Evolutionary conservation across 2,113 vertebrate genomes (phyloP).

Genomic region (Excalfactoria chinensis): DNA sequence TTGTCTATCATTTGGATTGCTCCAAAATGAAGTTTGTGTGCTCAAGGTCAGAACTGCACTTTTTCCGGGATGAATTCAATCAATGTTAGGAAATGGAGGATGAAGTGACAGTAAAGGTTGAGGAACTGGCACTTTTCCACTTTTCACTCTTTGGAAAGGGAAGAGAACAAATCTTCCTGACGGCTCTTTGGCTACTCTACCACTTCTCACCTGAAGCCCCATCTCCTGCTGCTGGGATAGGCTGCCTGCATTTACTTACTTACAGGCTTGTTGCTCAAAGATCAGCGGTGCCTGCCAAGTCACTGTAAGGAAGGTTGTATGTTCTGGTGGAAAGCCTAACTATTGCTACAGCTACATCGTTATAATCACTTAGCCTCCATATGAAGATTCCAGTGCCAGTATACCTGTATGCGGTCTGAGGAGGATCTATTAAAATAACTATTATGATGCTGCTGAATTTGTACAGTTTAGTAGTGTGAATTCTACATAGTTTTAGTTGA

Average conservation of each 20-base stretch:
- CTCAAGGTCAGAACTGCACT: background rate
- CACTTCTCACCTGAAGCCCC: background rate
- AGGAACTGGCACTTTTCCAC: accelerated
- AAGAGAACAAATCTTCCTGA: background rate
- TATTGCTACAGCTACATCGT: background rate
- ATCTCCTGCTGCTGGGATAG: background rate
- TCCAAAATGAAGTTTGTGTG: background rate
- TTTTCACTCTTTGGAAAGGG: background rate
- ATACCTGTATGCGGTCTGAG: background rate
- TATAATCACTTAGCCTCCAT: background rate
- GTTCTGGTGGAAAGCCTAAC: background rate
- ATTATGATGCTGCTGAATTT: background rate
- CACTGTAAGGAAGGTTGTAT: background rate
- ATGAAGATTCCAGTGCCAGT: background rate
- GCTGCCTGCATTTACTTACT: constrained; percentile 5
- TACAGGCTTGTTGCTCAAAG: background rate
- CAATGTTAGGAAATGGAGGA: background rate
- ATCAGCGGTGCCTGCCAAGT: background rate
- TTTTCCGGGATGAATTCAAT: background rate
- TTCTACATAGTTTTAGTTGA: background rate
- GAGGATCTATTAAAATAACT: background rate
- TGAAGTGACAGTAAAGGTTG: background rate
- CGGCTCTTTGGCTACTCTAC: background rate
- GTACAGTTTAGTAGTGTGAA: background rate
- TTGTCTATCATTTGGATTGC: background rate